phyloP scores from a whole-genome alignment of 1,140 invertebrate species.

The Whitmania pigra region DNA sequence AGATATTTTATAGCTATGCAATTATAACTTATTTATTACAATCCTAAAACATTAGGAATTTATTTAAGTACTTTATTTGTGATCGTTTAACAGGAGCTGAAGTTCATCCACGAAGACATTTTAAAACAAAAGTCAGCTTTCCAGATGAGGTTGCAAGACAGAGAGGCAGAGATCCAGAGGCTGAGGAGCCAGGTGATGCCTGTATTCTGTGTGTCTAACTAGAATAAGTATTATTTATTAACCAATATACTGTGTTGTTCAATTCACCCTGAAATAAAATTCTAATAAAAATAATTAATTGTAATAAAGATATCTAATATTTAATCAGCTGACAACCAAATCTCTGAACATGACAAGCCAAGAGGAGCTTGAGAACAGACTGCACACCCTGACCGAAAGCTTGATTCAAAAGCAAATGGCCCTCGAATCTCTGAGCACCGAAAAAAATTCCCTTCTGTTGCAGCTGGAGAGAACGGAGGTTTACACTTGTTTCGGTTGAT shows the following conservation, averaged over 20 bases:
- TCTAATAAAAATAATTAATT: too few species aligned
- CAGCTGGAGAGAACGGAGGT: constrained; percentile 67
- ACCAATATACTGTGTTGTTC: too few species aligned
- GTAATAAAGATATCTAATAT: background rate
- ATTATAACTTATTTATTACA: background rate
- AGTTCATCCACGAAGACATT: constrained; percentile 50
- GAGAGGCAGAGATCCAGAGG: constrained; percentile 51
- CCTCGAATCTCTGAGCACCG: constrained; percentile 61
- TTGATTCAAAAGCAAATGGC: constrained; percentile 66
- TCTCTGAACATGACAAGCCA: constrained; percentile 45
- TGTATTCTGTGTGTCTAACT: background rate
- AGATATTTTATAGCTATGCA: too few species aligned
- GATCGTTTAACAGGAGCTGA: constrained; percentile 46
- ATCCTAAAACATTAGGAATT: background rate
- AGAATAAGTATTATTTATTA: constrained; percentile 7
- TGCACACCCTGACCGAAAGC: constrained; percentile 60
- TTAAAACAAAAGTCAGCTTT: constrained; percentile 46
- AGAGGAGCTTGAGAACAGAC: constrained; percentile 54
- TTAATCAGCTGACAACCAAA: constrained; percentile 43
- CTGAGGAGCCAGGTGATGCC: constrained; percentile 48
- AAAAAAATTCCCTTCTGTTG: constrained; percentile 62
- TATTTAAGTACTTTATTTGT: constrained; percentile 1
- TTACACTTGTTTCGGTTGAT: background rate
- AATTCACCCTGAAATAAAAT: too few species aligned
- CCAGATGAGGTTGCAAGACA: constrained; percentile 47